A percentile compares a stretch with the other conserved stretches of the same genome.
phyloP scores from a whole-genome alignment of 2,797 vertebrate species.

The Mormyrus proboscirostris region DNA sequence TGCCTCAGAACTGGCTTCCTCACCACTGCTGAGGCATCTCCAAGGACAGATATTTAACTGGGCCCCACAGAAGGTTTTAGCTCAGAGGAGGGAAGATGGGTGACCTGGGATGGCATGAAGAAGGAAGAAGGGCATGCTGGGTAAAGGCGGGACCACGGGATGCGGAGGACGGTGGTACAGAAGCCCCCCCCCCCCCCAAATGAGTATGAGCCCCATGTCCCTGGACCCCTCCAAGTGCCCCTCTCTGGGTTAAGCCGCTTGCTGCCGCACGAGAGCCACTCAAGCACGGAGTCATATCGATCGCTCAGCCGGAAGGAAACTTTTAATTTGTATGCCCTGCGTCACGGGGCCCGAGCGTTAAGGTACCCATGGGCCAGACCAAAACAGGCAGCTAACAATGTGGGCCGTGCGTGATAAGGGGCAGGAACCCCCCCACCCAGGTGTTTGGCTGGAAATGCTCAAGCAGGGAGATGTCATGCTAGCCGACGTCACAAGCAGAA shows the following conservation, averaged over 20 bases:
- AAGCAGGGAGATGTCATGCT: not conserved
- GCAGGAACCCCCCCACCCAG: not conserved
- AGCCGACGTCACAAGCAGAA: not conserved
- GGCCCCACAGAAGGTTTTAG: constrained; percentile 47
- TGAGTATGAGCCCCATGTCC: not conserved
- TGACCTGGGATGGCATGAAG: not conserved
- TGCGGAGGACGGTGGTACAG: not conserved
- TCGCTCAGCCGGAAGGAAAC: constrained; percentile 29
- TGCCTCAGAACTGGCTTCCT: not conserved
- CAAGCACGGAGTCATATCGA: constrained; percentile 17
- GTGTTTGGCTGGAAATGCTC: not conserved
- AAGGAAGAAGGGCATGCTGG: constrained; percentile 18
- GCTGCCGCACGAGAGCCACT: not conserved
- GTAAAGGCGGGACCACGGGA: constrained; percentile 34
- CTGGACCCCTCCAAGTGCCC: not conserved
- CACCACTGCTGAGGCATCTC: not conserved
- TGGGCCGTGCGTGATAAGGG: not conserved
- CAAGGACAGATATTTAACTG: constrained; percentile 44
- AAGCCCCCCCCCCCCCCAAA: not conserved
- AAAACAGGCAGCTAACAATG: not conserved
- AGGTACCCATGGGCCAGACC: not conserved
- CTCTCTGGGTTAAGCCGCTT: not conserved
- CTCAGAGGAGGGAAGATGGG: constrained; percentile 19
- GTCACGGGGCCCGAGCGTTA: not conserved
- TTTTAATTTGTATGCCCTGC: constrained; percentile 24